These are phyloP conservation scores for Drosophila formosana DNA, from an alignment of 2,888 invertebrate genomes.

Conservation along the genomic window DNA sequence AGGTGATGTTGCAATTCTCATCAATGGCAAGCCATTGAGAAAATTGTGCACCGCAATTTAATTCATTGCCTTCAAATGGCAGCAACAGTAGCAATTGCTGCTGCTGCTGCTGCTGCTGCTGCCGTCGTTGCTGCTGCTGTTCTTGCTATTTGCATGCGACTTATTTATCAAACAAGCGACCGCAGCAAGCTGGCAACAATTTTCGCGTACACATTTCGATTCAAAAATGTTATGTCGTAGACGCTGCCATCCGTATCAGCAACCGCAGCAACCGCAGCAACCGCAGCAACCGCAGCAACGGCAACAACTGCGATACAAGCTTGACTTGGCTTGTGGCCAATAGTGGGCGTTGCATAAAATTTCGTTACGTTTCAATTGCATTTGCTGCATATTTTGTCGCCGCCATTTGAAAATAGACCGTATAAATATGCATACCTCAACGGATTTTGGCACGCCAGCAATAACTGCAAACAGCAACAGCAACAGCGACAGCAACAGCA, in stretches of 20 bases:
- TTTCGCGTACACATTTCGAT: slow-evolving; percentile 75
- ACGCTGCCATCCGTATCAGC: slow-evolving; percentile 40
- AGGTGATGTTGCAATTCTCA: slow-evolving; percentile 72
- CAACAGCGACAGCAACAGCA: slow-evolving; percentile 25
- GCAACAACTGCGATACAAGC: slow-evolving; percentile 21
- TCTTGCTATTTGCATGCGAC: slow-evolving; percentile 77
- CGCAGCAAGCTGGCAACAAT: slow-evolving; percentile 62
- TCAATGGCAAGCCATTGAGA: slow-evolving; percentile 73
- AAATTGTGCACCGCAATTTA: slow-evolving; percentile 70
- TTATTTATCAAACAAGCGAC: slow-evolving; percentile 69
- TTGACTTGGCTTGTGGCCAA: slow-evolving; percentile 52
- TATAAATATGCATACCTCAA: slow-evolving; percentile 44
- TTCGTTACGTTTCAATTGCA: slow-evolving; percentile 76
- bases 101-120: slow-evolving; percentile 49
- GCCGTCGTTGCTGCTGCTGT: slow-evolving; percentile 28
- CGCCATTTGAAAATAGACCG: slow-evolving; percentile 56
- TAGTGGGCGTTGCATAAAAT: slow-evolving; percentile 71
- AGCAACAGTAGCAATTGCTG: slow-evolving; percentile 47
- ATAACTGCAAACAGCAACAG: slow-evolving; percentile 31
- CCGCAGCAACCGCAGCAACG: background rate
- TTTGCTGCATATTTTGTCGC: slow-evolving; percentile 74
- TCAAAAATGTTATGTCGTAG: slow-evolving; percentile 73
- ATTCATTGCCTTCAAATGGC: slow-evolving; percentile 72
- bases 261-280: slow-evolving; percentile 13
- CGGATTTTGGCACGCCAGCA: slow-evolving; percentile 68